A percentile compares a stretch with the other conserved stretches of the same genome.
Conservation (phyloP, 2,113 vertebrate genomes). For the Clarias gariepinus region DNA sequence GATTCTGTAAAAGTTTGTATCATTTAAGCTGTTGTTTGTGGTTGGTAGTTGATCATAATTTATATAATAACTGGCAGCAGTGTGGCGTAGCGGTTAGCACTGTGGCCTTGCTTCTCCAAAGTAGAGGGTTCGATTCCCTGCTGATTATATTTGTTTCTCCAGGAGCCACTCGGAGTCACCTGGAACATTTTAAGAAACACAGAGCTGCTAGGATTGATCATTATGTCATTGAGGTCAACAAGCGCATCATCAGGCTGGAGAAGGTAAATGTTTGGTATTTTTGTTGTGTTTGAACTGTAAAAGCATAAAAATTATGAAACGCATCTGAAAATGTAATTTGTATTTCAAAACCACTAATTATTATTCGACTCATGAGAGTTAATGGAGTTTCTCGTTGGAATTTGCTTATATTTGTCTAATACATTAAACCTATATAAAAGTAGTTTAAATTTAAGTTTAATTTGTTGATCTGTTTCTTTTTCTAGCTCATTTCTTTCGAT, state of each 20-base stretch:
- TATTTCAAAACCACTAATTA: background rate
- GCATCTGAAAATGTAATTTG: too few relatives aligned
- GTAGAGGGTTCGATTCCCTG: too few relatives aligned
- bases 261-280: slow-evolving; percentile 77
- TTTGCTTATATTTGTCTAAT: background rate
- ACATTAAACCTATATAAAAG: background rate
- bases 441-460: too few relatives aligned
- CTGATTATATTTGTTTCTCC: background rate
- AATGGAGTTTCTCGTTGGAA: background rate
- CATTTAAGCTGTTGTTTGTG: background rate
- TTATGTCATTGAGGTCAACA: slow-evolving; percentile 97
- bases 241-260: slow-evolving; percentile 95
- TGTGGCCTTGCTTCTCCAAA: too few relatives aligned
- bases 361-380: too few relatives aligned
- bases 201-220: slow-evolving; percentile 95
- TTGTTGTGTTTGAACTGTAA: background rate
- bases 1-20: too few relatives aligned
- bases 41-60: background rate
- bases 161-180: slow-evolving; percentile 87
- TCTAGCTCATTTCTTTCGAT: slow-evolving; percentile 93
- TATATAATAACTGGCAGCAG: background rate
- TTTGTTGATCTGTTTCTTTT: slow-evolving; percentile 18
- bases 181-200: slow-evolving; percentile 91
- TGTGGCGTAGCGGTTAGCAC: too few relatives aligned
- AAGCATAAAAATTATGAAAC: background rate